Evolutionary conservation across 2,797 vertebrate genomes (phyloP).

Genomic region (Argyrosomus regius): DNA sequence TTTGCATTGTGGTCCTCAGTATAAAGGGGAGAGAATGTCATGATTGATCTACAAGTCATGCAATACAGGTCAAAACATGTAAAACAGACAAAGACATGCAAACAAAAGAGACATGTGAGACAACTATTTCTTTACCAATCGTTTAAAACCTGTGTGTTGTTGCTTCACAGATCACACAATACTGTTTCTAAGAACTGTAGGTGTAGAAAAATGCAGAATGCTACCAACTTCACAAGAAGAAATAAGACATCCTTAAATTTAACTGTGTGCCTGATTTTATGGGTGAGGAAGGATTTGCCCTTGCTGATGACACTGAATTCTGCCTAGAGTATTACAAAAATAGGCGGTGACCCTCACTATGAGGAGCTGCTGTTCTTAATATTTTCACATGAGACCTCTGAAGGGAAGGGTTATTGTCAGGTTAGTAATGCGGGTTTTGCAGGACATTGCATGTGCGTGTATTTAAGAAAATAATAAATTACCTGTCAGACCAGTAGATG

Average conservation of each 20-base stretch:
- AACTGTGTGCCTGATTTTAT: constrained; percentile 68
- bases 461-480: constrained; percentile 95
- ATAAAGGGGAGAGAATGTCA: not conserved
- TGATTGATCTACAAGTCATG: not conserved
- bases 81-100: not conserved
- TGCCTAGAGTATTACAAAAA: constrained; percentile 72
- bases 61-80: not conserved
- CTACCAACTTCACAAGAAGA: constrained; percentile 72
- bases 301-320: constrained; percentile 68
- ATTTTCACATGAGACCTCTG: constrained; percentile 75
- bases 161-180: not conserved
- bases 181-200: not conserved
- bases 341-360: constrained; percentile 60
- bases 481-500: constrained; percentile 99
- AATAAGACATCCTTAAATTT: constrained; percentile 75
- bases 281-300: constrained; percentile 56
- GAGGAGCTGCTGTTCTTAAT: constrained; percentile 60
- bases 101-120: not conserved
- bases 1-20: not conserved
- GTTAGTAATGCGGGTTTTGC: constrained; percentile 84
- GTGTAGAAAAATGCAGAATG: not conserved
- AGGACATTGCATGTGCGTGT: constrained; percentile 80
- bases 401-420: constrained; percentile 85
- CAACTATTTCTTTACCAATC: not conserved
- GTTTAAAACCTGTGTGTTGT: not conserved